phyloP scores from a whole-genome alignment of 2,113 vertebrate genomes.

The Polypterus bichir region DNA sequence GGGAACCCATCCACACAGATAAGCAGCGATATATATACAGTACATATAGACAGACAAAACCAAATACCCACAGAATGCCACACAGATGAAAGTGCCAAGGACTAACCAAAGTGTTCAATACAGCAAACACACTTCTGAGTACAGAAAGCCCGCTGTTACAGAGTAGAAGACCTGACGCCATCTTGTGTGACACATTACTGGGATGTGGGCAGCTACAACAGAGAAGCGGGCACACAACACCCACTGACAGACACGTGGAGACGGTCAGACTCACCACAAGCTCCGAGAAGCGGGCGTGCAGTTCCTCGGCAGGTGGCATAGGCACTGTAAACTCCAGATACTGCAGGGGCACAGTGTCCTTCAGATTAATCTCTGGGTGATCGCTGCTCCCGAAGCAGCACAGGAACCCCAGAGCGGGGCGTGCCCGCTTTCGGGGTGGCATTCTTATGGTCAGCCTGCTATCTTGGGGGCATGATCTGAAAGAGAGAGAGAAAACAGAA shows the following conservation, averaged over 20 bases:
- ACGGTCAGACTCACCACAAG: slow-evolving; percentile 75
- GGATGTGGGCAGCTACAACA: not conserved
- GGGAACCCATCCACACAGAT: too few relatives aligned
- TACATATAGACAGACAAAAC: too few relatives aligned
- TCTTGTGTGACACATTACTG: not conserved
- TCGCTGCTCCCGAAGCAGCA: slow-evolving; percentile 84
- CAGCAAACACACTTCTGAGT: too few relatives aligned
- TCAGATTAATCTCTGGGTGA: slow-evolving; percentile 88
- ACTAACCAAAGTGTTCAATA: too few relatives aligned
- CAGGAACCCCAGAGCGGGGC: slow-evolving; percentile 81
- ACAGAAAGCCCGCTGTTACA: too few relatives aligned
- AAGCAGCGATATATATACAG: too few relatives aligned
- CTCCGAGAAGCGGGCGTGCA: slow-evolving; percentile 84
- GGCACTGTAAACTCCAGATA: slow-evolving; percentile 87
- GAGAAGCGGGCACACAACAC: not conserved
- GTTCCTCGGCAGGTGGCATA: slow-evolving; percentile 79
- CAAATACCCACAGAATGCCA: too few relatives aligned
- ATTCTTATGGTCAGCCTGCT: slow-evolving; percentile 61
- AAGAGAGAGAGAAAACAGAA: slow-evolving; percentile 17
- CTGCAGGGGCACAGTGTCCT: slow-evolving; percentile 81
- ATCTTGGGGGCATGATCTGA: slow-evolving; percentile 79
- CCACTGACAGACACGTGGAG: not conserved
- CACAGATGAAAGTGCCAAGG: too few relatives aligned
- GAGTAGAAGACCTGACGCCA: too few relatives aligned
- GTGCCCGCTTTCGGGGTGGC: slow-evolving; percentile 87